These are phyloP conservation scores for Melanostigma gelatinosum DNA, from an alignment of 2,113 vertebrate species.

Conservation along the genomic window DNA sequence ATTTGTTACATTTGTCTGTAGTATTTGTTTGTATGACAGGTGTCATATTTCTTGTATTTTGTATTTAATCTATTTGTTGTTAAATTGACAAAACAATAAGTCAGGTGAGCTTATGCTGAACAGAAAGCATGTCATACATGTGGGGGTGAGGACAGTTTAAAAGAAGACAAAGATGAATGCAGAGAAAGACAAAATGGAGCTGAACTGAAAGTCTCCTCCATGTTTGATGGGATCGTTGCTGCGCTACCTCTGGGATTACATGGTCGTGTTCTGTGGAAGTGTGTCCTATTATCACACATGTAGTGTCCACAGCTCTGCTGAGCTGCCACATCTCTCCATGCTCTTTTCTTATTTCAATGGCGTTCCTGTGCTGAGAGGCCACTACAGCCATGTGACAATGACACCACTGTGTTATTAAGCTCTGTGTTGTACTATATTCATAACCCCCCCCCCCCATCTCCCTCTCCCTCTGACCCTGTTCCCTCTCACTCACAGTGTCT, in stretches of 20 bases:
- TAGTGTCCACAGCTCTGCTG: not conserved
- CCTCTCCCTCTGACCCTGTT: conserved; percentile 16
- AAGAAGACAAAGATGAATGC: not conserved
- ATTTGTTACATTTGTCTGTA: not conserved
- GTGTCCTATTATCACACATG: not conserved
- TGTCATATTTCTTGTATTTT: not conserved
- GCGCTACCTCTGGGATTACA: not conserved
- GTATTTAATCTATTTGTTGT: not conserved
- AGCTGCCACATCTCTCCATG: not conserved
- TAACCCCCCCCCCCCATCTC: not conserved
- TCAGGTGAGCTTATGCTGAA: not conserved
- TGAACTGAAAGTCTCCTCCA: not conserved
- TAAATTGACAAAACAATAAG: not conserved
- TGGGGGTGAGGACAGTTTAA: not conserved
- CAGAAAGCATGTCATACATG: not conserved
- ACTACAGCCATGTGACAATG: conserved; percentile 38
- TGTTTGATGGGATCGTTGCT: not conserved
- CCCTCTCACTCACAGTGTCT: conserved; percentile 26
- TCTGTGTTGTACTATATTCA: conserved; percentile 35
- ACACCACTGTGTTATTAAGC: conserved; percentile 43
- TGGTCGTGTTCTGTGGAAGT: not conserved
- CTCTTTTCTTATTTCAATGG: conserved; percentile 20
- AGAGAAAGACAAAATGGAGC: not conserved
- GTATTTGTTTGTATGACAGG: not conserved
- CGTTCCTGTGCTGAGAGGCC: conserved; percentile 47